A percentile compares a stretch with the other conserved stretches of the same genome.
Evolutionary conservation across 2,113 vertebrate species (phyloP).

Genomic region (Amphilophus citrinellus): DNA sequence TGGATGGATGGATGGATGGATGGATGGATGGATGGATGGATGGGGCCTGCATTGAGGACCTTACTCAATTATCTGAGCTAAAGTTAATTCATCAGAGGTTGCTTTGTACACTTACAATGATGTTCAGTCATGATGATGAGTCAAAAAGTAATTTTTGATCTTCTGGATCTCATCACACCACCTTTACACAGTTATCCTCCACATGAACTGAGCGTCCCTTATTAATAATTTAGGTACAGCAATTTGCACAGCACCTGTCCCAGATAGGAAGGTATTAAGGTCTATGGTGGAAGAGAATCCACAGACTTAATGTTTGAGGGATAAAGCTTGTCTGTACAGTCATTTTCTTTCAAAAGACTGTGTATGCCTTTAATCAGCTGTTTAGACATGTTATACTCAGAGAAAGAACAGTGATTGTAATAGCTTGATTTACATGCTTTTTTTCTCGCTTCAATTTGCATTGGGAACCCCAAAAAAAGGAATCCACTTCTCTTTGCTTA

Average conservation of each 20-base stretch:
- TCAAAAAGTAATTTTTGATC: neutral
- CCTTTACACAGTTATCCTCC: slow-evolving; percentile 6
- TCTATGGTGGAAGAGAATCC: slow-evolving; percentile 43
- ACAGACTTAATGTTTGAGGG: slow-evolving; percentile 55
- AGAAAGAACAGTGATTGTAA: slow-evolving; percentile 12
- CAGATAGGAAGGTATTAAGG: slow-evolving; percentile 67
- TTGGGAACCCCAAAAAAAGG: neutral
- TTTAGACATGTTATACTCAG: slow-evolving; percentile 15
- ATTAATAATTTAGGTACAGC: slow-evolving; percentile 74
- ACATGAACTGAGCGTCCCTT: slow-evolving; percentile 39
- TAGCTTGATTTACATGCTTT: slow-evolving; percentile 18
- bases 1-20: too few relatives aligned
- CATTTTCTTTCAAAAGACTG: neutral
- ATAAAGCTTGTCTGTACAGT: slow-evolving; percentile 50
- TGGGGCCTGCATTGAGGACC: neutral
- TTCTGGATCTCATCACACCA: slow-evolving; percentile 1
- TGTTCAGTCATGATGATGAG: neutral
- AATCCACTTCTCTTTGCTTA: neutral
- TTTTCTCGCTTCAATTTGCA: slow-evolving; percentile 19
- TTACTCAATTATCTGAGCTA: slow-evolving; percentile 1
- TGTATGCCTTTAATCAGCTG: neutral
- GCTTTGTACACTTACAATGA: slow-evolving; percentile 5
- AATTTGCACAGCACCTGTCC: slow-evolving; percentile 75
- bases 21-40: neutral
- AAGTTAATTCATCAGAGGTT: slow-evolving; percentile 16